Base-by-base conservation (phyloP, 2,113 vertebrate species). In the Pituophis catenifer region DNA sequence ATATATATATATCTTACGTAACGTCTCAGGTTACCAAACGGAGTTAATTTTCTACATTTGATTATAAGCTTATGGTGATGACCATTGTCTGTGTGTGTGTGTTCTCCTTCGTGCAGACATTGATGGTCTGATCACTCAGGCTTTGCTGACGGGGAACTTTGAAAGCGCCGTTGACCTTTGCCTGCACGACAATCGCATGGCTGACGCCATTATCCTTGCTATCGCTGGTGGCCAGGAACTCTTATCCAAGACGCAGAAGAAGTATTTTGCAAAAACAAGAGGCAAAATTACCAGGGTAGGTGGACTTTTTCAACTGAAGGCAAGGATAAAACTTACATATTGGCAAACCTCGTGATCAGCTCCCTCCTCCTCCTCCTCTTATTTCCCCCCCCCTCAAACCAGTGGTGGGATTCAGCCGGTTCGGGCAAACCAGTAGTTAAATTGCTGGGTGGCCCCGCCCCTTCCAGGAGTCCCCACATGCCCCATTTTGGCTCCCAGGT, bases 81-180 rank as follows among this genome's bases (percentile, higher is more conserved):
- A 21, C 85, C 85, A 57, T 24, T 48, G 7, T 21, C 70, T 81
- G 70, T 21, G 0, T 58, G 93, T 94, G 59, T 86, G 81, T 4
- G 38, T 96, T 93, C 95, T 10, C 95, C 15, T 95, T 19, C 0
- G 96, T 97, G 21, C 95, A 99, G 99, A 99, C 95, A 98, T 99
- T 94, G 99, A 99, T n/a, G 98, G 99, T 9, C 97, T 99, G 96
- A 99, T 99, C 96, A 99, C 98, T 1, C 99, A 99, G 95, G 99
- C 99, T 12, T 96, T 99, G 97, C 98, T 99, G 94, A 99, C 97
- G 0, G 99, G 99, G 50, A 98, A 99, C 97, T 99, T 99, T 33
- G 98, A 98, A 94, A 98, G 98, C 23, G 99, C 99, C 0, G 99
- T 99, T 65, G 98, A 99, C 92, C 98, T 99, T 89, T 99, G 99